These are phyloP conservation scores for Drosophila gaucha DNA, from an alignment of 2,888 invertebrate species.

Conservation along the genomic window DNA sequence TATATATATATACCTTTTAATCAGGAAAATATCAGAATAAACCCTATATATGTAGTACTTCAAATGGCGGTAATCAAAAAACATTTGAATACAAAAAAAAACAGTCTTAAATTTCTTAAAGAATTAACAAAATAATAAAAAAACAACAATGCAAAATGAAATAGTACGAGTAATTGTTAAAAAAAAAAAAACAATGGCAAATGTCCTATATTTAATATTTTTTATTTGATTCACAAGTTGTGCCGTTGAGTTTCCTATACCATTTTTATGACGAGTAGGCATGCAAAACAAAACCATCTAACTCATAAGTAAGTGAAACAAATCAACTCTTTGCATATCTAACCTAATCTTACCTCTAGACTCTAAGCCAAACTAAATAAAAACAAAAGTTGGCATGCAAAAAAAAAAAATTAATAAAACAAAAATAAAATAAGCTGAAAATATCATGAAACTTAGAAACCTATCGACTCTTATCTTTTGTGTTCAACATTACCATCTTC, in stretches of 20 bases:
- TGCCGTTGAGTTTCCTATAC: slow-evolving; percentile 39
- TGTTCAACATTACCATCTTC: slow-evolving; percentile 23
- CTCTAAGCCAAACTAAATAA: background rate
- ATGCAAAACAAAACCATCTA: slow-evolving; percentile 42
- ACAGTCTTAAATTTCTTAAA: slow-evolving; percentile 2
- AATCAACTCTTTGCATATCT: slow-evolving; percentile 23
- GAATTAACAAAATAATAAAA: background rate
- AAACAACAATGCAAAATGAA: background rate
- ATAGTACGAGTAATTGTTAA: slow-evolving; percentile 5
- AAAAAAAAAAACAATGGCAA: slow-evolving; percentile 25
- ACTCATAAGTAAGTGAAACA: slow-evolving; percentile 35
- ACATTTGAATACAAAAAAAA: background rate
- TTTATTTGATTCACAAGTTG: slow-evolving; percentile 33
- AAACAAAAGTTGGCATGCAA: slow-evolving; percentile 48
- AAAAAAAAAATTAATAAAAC: slow-evolving; percentile 3
- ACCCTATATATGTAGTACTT: slow-evolving; percentile 4
- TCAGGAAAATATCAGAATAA: slow-evolving; percentile 1
- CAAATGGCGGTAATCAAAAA: background rate
- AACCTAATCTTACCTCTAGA: slow-evolving; percentile 26
- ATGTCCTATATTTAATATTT: slow-evolving; percentile 82
- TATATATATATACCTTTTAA: background rate
- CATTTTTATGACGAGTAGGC: slow-evolving; percentile 52
- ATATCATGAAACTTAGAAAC: slow-evolving; percentile 29
- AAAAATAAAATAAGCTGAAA: slow-evolving; percentile 25
- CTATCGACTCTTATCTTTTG: slow-evolving; percentile 20